These are phyloP conservation scores for Boloria euphrosyne DNA, from an alignment of 2,888 invertebrate species.

Conservation along the genomic window DNA sequence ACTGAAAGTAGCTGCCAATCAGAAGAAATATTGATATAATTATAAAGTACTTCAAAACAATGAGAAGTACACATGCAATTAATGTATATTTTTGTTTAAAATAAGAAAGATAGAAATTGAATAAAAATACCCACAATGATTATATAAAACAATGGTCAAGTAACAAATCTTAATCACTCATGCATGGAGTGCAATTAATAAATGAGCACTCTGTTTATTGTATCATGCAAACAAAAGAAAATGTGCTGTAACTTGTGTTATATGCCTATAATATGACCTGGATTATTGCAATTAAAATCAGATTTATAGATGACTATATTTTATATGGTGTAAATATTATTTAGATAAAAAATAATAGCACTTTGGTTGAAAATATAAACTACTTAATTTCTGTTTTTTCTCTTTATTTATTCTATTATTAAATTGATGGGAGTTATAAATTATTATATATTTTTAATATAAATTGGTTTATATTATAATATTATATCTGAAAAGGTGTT, in stretches of 20 bases:
- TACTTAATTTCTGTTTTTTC: too few species aligned
- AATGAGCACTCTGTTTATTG: slow-evolving; percentile 8
- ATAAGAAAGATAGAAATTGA: not conserved
- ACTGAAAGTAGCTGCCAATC: not conserved
- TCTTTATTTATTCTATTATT: too few species aligned
- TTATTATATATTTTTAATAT: too few species aligned
- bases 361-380: too few species aligned
- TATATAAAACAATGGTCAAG: slow-evolving; percentile 16
- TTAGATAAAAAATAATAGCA: too few species aligned
- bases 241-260: not conserved
- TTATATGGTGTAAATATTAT: too few species aligned
- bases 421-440: too few species aligned
- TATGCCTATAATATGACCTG: not conserved
- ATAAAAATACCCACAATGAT: slow-evolving; percentile 5
- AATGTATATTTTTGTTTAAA: not conserved
- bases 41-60: not conserved
- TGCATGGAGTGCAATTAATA: slow-evolving; percentile 16
- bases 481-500: too few species aligned
- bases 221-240: slow-evolving; percentile 18
- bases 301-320: too few species aligned
- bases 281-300: too few species aligned
- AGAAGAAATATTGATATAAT: not conserved
- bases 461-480: too few species aligned
- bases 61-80: too few species aligned
- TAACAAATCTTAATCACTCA: slow-evolving; percentile 18